These are phyloP conservation scores for Ctenomys sociabilis DNA, from an alignment of 2,113 vertebrate species.

Conservation along the genomic window DNA sequence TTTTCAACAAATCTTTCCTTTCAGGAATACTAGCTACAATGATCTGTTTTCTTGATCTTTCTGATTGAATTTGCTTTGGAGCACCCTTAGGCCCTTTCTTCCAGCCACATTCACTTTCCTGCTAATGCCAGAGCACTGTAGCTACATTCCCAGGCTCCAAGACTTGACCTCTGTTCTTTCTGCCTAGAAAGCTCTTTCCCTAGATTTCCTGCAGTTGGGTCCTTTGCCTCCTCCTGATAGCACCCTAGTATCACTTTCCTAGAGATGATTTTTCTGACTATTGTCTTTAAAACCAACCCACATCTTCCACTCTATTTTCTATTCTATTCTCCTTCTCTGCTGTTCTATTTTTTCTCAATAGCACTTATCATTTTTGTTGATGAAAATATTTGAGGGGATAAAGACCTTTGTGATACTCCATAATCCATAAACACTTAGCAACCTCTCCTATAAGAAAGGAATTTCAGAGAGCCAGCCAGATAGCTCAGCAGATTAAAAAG, in stretches of 20 bases:
- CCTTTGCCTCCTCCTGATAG: neutral
- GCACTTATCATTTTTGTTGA: neutral
- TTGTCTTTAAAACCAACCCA: slow-evolving; percentile 34
- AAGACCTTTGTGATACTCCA: neutral
- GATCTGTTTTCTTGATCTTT: slow-evolving; percentile 1
- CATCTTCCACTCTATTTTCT: neutral
- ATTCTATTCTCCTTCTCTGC: neutral
- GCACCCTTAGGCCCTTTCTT: neutral
- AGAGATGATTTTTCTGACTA: neutral
- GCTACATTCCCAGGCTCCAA: neutral
- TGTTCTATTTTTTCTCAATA: slow-evolving; percentile 5
- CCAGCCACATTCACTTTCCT: neutral
- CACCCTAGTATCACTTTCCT: neutral
- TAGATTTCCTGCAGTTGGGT: neutral
- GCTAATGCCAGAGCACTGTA: neutral
- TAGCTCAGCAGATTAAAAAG: too few species aligned
- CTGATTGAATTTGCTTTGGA: neutral
- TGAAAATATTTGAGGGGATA: neutral
- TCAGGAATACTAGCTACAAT: too few species aligned
- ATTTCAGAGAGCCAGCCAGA: neutral
- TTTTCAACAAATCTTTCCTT: too few species aligned
- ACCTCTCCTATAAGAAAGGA: slow-evolving; percentile 18
- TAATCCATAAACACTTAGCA: neutral
- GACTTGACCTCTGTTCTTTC: neutral
- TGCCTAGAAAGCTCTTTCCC: slow-evolving; percentile 15